A percentile compares a stretch with the other conserved stretches of the same genome.
phyloP scores from a whole-genome alignment of 2,797 vertebrate genomes.

The Avahi laniger region DNA sequence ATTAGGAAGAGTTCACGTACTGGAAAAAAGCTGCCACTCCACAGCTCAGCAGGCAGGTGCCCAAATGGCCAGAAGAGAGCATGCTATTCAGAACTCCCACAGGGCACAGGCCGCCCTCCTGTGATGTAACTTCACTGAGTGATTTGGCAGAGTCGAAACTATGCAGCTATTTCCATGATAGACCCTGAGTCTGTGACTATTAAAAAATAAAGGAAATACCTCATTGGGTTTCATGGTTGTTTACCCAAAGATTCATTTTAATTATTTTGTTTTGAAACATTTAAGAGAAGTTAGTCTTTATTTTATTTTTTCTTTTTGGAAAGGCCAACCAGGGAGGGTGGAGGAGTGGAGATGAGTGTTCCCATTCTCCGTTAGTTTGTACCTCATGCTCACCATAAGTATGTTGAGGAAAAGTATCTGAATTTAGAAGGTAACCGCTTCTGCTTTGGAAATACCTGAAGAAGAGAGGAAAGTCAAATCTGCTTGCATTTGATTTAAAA shows the following conservation, averaged over 20 bases:
- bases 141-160: conserved; percentile 40
- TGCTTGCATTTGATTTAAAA: neutral
- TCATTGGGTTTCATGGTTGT: conserved; percentile 65
- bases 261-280: conserved; percentile 75
- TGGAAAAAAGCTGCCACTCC: neutral
- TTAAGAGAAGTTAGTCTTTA: conserved; percentile 54
- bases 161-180: conserved; percentile 53
- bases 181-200: conserved; percentile 38
- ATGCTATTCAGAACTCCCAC: neutral
- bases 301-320: neutral
- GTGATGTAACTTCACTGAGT: neutral
- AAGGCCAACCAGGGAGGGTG: neutral
- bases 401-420: neutral
- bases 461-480: neutral
- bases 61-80: neutral
- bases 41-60: neutral
- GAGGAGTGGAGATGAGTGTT: neutral
- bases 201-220: conserved; percentile 69
- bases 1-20: neutral
- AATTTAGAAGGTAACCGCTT: neutral
- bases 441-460: neutral
- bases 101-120: neutral
- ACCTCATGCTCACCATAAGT: neutral
- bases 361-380: neutral
- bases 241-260: conserved; percentile 64